Evolutionary conservation across 2,888 invertebrate species (phyloP).

Genomic region (Clusia tigrina): DNA sequence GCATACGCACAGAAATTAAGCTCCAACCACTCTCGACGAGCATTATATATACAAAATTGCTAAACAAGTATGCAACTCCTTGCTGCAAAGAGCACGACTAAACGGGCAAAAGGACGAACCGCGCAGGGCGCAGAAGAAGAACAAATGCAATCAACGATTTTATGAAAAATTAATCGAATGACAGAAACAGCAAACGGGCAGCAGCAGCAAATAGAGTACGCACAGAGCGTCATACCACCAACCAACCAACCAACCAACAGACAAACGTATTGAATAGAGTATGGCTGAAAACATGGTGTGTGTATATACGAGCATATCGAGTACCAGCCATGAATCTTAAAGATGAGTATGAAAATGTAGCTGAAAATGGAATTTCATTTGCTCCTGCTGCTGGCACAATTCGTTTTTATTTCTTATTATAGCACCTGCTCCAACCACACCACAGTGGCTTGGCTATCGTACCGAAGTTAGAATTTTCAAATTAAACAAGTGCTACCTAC

Average conservation of each 20-base stretch:
- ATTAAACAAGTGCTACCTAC: not conserved
- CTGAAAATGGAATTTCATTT: not conserved
- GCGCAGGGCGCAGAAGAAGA: constrained; percentile 12
- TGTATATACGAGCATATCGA: too few species aligned
- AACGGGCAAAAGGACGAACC: not conserved
- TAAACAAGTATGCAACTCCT: too few species aligned
- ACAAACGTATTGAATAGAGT: not conserved
- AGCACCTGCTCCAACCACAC: too few species aligned
- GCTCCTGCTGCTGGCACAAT: not conserved
- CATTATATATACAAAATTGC: too few species aligned
- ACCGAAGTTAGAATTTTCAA: not conserved
- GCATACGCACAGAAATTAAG: too few species aligned
- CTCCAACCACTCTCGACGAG: too few species aligned
- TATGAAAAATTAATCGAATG: constrained; percentile 43
- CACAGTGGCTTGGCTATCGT: not conserved
- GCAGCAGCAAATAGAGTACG: not conserved
- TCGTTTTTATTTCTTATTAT: too few species aligned
- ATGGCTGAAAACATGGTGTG: too few species aligned
- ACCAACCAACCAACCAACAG: too few species aligned
- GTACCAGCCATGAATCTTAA: not conserved
- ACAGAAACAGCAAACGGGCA: constrained; percentile 24
- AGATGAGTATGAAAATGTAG: not conserved
- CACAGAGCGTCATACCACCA: too few species aligned
- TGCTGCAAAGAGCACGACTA: too few species aligned
- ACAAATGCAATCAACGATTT: constrained; percentile 44